Base-by-base conservation (phyloP, 1,140 invertebrate genomes). In the Pristionchus pacificus region DNA sequence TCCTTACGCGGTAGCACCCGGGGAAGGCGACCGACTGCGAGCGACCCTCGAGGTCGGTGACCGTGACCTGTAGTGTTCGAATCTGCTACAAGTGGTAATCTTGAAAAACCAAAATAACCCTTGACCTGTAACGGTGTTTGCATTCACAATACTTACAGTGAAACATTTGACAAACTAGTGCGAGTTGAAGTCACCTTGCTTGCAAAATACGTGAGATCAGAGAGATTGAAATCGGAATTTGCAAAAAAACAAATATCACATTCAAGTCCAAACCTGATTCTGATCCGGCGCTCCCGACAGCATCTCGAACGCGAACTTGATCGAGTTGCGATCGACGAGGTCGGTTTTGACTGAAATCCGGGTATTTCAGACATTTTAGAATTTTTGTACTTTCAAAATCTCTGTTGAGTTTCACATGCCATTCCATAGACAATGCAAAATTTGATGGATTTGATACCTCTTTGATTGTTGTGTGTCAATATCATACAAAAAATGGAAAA, bases 1-100 rank as follows among this genome's bases (percentile, higher is more conserved):
- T 19, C 15, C 71, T 71, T 13, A 71, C 67, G 19, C 67, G 68
- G 29, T 71, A 71, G 25, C 70, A 71, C 10, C 70, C 70, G 14
- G 70, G 70, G 38, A 71, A 71, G 1, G 67, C 67, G n/a, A 70
- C 19, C 1, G 13, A 15, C 6, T 32, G 25, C 33, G 55, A 14
- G 19, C 49, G 19, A 3, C 66, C 66, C 1, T 70, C 1, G n/a
- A 19, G n/a, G 62, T 33, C 68, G 28, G 31, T 72, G 10, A 71
- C 25, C n/a, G 15, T 49, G 19, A 49, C 38, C 38, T 49, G 38
- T 49, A 6, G 19, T 6, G 38, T n/a, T n/a, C 27, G 27, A 71
- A 31, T 30, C 13, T 13, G 33, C 70, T 65, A 25, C 28, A 25
- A 24, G n/a, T 10, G 24, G 15, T 14, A 72, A 65, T 72, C n/a